A percentile compares a stretch with the other conserved stretches of the same genome.
These are phyloP conservation scores for Helarctos malayanus DNA, from an alignment of 2,797 vertebrate genomes.

Conservation along the genomic window DNA sequence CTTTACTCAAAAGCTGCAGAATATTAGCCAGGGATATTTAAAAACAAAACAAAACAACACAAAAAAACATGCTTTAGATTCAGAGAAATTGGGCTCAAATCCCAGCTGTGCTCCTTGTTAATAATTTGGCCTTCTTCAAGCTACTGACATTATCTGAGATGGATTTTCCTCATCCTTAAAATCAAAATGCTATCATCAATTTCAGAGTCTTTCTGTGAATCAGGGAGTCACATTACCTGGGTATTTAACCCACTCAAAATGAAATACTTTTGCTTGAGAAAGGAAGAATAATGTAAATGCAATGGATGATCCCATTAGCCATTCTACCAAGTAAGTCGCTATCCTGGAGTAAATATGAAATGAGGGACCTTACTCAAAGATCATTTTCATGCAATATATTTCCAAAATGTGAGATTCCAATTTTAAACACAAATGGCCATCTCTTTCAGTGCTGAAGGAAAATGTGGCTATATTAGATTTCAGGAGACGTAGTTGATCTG, in stretches of 20 bases:
- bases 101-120: neutral
- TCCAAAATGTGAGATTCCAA: neutral
- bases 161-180: neutral
- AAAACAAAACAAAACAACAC: neutral
- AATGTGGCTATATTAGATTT: neutral
- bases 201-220: neutral
- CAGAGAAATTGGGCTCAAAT: neutral
- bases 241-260: neutral
- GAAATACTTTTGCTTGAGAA: neutral
- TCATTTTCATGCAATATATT: neutral
- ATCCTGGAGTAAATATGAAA: neutral
- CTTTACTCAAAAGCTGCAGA: neutral
- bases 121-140: neutral
- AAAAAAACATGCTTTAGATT: neutral
- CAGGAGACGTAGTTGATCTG: neutral
- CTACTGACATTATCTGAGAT: neutral
- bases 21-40: neutral
- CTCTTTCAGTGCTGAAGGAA: neutral
- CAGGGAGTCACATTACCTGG: neutral
- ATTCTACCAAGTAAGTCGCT: neutral
- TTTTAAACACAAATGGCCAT: neutral
- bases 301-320: neutral
- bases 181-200: neutral
- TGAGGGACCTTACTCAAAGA: neutral
- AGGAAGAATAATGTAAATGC: neutral